Evolutionary conservation across 2,797 vertebrate species (phyloP).

Genomic region (Xiphorhynchus erythropygius): DNA sequence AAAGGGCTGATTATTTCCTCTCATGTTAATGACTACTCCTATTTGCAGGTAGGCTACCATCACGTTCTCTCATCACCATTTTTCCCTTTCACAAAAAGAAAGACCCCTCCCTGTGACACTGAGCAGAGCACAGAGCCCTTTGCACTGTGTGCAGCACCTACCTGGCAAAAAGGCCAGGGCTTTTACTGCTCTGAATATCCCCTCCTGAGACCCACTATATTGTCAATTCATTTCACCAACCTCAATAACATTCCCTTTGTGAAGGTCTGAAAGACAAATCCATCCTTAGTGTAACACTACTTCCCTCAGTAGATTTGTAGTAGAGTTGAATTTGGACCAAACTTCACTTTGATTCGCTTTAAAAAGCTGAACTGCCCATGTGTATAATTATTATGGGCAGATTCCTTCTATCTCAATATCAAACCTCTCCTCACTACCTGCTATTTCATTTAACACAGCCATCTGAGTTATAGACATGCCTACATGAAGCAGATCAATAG

Average conservation of each 20-base stretch:
- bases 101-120: not conserved
- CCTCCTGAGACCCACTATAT: conserved; percentile 3
- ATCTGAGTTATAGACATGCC: not conserved
- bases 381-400: not conserved
- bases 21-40: not conserved
- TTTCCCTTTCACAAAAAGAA: not conserved
- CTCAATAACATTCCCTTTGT: conserved; percentile 12
- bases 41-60: conserved; percentile 8
- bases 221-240: conserved; percentile 21
- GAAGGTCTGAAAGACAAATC: conserved; percentile 32
- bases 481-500: not conserved
- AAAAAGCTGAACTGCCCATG: conserved; percentile 16
- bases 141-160: not conserved
- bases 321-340: not conserved
- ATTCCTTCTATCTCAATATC: not conserved
- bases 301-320: not conserved
- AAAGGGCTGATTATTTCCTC: conserved; percentile 30
- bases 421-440: not conserved
- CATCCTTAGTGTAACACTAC: not conserved
- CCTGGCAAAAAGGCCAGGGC: not conserved
- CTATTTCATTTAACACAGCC: not conserved
- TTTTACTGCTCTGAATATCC: conserved; percentile 13
- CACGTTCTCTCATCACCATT: not conserved
- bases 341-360: not conserved
- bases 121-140: not conserved